These are phyloP conservation scores for Furnarius figulus DNA, from an alignment of 2,113 vertebrate species.

Conservation along the genomic window DNA sequence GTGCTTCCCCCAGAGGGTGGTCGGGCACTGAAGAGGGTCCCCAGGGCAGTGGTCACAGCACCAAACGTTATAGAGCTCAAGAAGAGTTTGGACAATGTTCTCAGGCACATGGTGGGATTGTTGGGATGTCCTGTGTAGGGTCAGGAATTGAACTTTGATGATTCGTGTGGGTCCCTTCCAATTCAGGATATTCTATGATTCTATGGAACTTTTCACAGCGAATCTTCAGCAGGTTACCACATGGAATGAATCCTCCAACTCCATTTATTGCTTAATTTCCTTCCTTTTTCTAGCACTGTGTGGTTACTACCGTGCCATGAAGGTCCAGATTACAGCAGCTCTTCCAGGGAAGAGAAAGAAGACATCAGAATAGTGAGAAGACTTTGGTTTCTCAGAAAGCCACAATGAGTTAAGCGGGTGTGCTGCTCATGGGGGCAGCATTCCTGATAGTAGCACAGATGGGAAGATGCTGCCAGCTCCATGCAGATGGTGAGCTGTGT, in stretches of 20 bases:
- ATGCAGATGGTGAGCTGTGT: conserved; percentile 49
- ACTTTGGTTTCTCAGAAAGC: not conserved
- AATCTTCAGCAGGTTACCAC: not conserved
- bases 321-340: not conserved
- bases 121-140: not conserved
- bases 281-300: not conserved
- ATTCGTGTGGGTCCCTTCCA: not conserved
- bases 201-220: not conserved
- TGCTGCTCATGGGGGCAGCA: not conserved
- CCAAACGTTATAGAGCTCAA: not conserved
- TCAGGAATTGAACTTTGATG: not conserved
- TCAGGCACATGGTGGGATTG: not conserved
- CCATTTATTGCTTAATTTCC: not conserved
- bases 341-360: not conserved
- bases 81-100: not conserved
- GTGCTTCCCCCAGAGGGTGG: not conserved
- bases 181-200: not conserved
- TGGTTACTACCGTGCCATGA: not conserved
- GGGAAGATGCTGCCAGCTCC: not conserved
- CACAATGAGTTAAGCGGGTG: not conserved
- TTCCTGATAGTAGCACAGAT: not conserved
- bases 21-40: not conserved
- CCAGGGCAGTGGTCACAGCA: not conserved
- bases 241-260: not conserved
- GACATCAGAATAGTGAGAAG: not conserved